These are phyloP conservation scores for Sminthurides aquaticus DNA, from an alignment of 2,888 invertebrate genomes.

Conservation along the genomic window DNA sequence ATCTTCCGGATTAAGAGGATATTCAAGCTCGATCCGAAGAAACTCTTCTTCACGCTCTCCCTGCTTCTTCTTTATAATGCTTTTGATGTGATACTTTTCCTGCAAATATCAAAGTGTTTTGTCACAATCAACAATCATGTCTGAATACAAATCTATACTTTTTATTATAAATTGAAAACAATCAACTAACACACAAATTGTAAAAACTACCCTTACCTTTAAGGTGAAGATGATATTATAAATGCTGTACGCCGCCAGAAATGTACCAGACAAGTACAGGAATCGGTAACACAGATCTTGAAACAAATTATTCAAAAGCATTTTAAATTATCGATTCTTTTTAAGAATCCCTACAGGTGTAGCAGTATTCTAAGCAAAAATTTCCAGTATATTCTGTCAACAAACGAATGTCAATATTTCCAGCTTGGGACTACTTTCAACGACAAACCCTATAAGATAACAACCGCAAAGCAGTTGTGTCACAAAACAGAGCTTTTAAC, in stretches of 20 bases:
- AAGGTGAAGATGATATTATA: conserved; percentile 6
- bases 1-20: conserved; percentile 18
- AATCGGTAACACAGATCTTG: conserved; percentile 4
- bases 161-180: background rate
- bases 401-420: too few species aligned
- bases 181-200: background rate
- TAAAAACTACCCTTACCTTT: conserved; percentile 4
- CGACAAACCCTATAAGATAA: too few species aligned
- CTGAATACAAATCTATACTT: background rate
- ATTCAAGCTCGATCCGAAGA: conserved; percentile 18
- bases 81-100: conserved; percentile 11
- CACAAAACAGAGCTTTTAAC: too few species aligned
- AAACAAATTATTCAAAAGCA: conserved; percentile 17
- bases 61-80: conserved; percentile 26
- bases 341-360: too few species aligned
- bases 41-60: conserved; percentile 26
- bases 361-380: too few species aligned
- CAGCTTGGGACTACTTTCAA: too few species aligned
- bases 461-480: too few species aligned
- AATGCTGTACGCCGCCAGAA: background rate
- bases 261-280: conserved; percentile 1
- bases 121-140: background rate
- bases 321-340: too few species aligned
- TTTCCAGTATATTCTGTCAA: too few species aligned
- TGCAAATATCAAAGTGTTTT: conserved; percentile 2